Conservation (phyloP, 1,140 invertebrate genomes). For the Drosophila busckii region DNA sequence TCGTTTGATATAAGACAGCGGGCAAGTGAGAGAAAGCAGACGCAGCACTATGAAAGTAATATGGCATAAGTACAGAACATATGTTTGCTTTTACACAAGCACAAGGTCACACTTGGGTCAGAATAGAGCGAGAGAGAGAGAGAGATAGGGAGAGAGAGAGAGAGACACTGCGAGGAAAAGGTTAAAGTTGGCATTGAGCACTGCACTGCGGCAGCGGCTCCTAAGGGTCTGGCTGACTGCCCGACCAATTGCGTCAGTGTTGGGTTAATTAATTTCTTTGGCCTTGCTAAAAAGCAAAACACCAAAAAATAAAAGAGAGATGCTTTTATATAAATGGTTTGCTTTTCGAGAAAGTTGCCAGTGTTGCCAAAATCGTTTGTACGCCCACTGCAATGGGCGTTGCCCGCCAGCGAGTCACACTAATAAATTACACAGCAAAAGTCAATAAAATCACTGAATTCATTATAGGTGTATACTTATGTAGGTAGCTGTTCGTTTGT, state of each 20-base stretch:
- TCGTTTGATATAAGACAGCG: conserved; percentile 59
- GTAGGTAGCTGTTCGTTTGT: neutral
- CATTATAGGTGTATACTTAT: conserved; percentile 38
- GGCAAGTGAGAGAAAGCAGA: no score
- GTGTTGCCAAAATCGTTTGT: conserved; percentile 25
- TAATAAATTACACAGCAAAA: conserved; percentile 73
- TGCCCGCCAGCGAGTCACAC: conserved; percentile 21
- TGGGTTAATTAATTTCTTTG: conserved; percentile 58
- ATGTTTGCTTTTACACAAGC: conserved; percentile 41
- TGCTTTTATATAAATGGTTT: neutral
- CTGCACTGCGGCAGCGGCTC: conserved; percentile 21
- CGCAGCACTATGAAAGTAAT: no score
- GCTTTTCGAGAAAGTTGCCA: conserved; percentile 31
- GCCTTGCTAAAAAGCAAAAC: conserved; percentile 33
- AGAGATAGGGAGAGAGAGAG: no score
- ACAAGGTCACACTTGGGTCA: conserved; percentile 31
- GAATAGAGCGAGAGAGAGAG: no score
- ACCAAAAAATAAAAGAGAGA: conserved; percentile 4
- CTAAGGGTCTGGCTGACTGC: conserved; percentile 16
- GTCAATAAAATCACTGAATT: conserved; percentile 75
- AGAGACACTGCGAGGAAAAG: no score
- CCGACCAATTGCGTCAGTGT: conserved; percentile 19
- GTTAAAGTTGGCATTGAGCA: conserved; percentile 36
- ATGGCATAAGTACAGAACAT: no score
- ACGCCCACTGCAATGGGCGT: conserved; percentile 37